These are phyloP conservation scores for Tangachromis dhanisi DNA, from an alignment of 2,113 vertebrate genomes.

Conservation along the genomic window DNA sequence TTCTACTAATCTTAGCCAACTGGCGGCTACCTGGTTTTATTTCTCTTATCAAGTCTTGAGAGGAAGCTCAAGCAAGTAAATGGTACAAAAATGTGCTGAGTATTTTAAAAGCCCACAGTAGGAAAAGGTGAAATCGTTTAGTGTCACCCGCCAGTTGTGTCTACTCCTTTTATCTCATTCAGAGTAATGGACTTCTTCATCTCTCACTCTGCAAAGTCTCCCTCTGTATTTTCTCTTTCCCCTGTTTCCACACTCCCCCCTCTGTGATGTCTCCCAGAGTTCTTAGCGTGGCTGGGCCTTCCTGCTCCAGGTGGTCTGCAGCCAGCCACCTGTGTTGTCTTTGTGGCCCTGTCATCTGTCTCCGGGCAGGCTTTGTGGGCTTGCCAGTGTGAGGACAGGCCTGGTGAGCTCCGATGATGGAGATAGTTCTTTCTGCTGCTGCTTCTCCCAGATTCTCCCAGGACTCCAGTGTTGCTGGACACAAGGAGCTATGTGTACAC, in stretches of 20 bases:
- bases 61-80: background rate
- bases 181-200: background rate
- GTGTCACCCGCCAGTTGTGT: background rate
- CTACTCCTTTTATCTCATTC: background rate
- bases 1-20: background rate
- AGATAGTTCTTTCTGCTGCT: slow-evolving; percentile 53
- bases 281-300: slow-evolving; percentile 15
- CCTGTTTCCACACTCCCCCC: background rate
- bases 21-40: background rate
- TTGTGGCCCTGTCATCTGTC: slow-evolving; percentile 71
- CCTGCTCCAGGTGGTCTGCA: slow-evolving; percentile 65
- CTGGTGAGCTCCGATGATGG: slow-evolving; percentile 56
- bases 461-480: slow-evolving; percentile 30
- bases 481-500: slow-evolving; percentile 33
- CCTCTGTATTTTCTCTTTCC: background rate
- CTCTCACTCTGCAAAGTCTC: background rate
- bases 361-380: slow-evolving; percentile 61
- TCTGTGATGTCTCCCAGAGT: slow-evolving; percentile 13
- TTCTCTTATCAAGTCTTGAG: background rate
- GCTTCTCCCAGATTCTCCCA: slow-evolving; percentile 50
- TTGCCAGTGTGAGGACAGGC: slow-evolving; percentile 64
- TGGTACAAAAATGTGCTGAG: background rate
- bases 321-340: slow-evolving; percentile 71
- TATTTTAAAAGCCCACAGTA: background rate
- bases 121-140: background rate